A percentile compares a stretch with the other conserved stretches of the same genome.
phyloP scores from a whole-genome alignment of 2,797 vertebrate genomes.

The Eulemur albifrons region DNA sequence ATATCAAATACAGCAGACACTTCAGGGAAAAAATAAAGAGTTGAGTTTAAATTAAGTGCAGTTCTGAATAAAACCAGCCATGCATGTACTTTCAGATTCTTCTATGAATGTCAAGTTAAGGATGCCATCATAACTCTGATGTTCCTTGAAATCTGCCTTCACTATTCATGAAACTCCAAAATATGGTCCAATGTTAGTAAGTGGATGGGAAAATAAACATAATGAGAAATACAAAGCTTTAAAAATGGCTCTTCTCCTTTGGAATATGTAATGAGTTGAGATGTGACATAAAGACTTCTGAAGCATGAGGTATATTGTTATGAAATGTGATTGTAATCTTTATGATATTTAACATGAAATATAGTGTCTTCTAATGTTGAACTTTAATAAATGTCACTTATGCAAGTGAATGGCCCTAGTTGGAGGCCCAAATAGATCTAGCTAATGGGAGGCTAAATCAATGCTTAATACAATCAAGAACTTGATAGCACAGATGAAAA shows the following conservation, averaged over 20 bases:
- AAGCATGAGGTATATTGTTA: constrained; percentile 53
- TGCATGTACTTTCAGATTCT: constrained; percentile 62
- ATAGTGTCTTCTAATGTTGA: constrained; percentile 14
- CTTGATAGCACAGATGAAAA: background rate
- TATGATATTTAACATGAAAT: constrained; percentile 49
- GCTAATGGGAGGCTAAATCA: constrained; percentile 1
- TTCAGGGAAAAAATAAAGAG: constrained; percentile 70
- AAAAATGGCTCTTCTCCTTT: constrained; percentile 56
- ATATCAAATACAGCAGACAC: constrained; percentile 65
- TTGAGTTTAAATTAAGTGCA: constrained; percentile 75
- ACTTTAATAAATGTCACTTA: constrained; percentile 23
- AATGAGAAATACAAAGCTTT: constrained; percentile 67
- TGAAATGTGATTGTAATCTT: constrained; percentile 52
- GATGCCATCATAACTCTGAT: constrained; percentile 70
- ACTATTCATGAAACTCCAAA: constrained; percentile 67
- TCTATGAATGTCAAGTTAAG: constrained; percentile 72
- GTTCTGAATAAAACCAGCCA: constrained; percentile 69
- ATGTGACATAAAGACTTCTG: constrained; percentile 47
- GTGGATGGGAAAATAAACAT: constrained; percentile 63
- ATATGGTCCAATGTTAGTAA: constrained; percentile 45
- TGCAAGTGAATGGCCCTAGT: background rate
- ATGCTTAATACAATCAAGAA: background rate
- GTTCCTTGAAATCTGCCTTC: constrained; percentile 68
- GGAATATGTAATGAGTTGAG: constrained; percentile 49
- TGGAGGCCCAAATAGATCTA: background rate